A percentile compares a stretch with the other conserved stretches of the same genome.
These are phyloP conservation scores for Elymnias hypermnestra DNA, from an alignment of 1,140 invertebrate genomes.

Conservation along the genomic window DNA sequence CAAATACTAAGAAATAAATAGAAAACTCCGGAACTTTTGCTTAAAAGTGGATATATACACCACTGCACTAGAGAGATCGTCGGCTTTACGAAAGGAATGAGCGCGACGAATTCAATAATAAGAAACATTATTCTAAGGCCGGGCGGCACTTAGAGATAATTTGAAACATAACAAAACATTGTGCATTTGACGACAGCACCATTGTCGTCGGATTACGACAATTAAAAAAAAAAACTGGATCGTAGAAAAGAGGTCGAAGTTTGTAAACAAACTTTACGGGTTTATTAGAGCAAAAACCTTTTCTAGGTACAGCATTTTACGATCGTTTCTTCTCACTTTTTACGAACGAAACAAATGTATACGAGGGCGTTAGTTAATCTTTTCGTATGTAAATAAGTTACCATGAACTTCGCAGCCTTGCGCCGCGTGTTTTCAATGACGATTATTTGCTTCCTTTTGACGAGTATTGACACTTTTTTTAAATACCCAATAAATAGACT, in stretches of 20 bases:
- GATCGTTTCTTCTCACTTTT: conserved; percentile 39
- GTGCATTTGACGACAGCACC: conserved; percentile 31
- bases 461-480: conserved; percentile 16
- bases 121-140: conserved; percentile 5
- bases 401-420: conserved; percentile 28
- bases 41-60: not conserved
- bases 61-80: not conserved
- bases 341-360: conserved; percentile 42
- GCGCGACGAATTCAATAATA: not conserved
- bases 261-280: conserved; percentile 40
- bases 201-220: conserved; percentile 24
- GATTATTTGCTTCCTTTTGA: conserved; percentile 20
- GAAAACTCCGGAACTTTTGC: not conserved
- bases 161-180: conserved; percentile 38
- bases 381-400: conserved; percentile 64
- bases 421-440: conserved; percentile 12
- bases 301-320: conserved; percentile 47
- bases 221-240: conserved; percentile 42
- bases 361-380: conserved; percentile 39
- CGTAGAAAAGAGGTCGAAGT: conserved; percentile 36
- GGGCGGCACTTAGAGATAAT: not conserved
- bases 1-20: too few species aligned
- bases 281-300: conserved; percentile 65
- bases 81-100: conserved; percentile 2
- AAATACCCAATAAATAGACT: conserved; percentile 10